Evolutionary conservation across 2,113 vertebrate species (phyloP), one percentile per base, ranked within the genome.

Genomic region (Gavialis gangeticus): DNA sequence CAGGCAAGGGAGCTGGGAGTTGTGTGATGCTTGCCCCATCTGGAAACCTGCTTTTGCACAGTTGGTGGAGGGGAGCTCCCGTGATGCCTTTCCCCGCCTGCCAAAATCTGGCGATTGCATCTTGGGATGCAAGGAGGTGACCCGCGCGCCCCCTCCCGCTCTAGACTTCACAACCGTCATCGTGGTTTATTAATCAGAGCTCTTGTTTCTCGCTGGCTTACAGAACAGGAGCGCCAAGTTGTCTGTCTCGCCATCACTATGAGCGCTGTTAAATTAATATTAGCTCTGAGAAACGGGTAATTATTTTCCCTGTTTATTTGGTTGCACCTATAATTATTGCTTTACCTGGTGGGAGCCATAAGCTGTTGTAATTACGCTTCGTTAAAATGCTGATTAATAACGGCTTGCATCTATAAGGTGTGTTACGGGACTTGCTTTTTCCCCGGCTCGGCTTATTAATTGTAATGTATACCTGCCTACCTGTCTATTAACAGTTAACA

Each of bases 381-480:
- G 96, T 98, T 98, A 97, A 98, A 98, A 97, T 97, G 97, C 95
- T 98, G 97, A 98, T 98, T 98, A 97, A 97, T 98, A 98, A 96
- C 9, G 62, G 92, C 87, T 96, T 95, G 92, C 86, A 95, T 94
- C 79, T 92, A 85, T 93, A 97, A 97, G 91, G 93, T 91, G 27
- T 94, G 85, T 93, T 87, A 88, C 91, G 91, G 95, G 94, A 98
- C 90, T 94, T 92, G 64, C 88, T 93, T 95, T 46, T 83, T 92
- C 95, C 85, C 92, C 90, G 91, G 93, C 93, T 93, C 95, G 92
- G 90, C 78, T 94, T 95, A 95, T 92, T 96, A 95, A 93, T 95
- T 97, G 89, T 96, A 95, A 97, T 95, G 87, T 97, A 95, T 88
- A 96, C 95, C 93, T 97, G 79, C 97, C 95, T 97, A 91, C 94